These are phyloP conservation scores for Chaenocephalus aceratus DNA, from an alignment of 2,113 vertebrate species.

Conservation along the genomic window DNA sequence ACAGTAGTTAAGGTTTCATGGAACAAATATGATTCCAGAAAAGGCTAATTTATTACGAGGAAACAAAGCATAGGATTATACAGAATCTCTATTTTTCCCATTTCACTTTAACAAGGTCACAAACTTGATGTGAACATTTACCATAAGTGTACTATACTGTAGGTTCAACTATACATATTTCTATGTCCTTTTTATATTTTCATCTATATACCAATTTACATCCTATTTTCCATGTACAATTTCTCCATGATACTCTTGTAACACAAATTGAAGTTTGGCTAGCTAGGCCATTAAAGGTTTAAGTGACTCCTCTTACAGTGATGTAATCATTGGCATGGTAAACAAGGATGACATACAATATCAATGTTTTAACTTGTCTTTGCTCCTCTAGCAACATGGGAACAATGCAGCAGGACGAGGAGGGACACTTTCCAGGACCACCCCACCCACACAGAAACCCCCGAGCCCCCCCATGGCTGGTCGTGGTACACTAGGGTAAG, in stretches of 20 bases:
- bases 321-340: not conserved
- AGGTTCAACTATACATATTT: not conserved
- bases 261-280: no score
- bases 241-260: no score
- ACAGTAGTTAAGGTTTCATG: not conserved
- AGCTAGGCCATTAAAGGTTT: not conserved
- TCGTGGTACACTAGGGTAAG: conserved; percentile 94
- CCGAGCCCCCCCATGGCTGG: conserved; percentile 98
- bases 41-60: not conserved
- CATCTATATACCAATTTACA: not conserved
- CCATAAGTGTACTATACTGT: not conserved
- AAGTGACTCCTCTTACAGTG: conserved; percentile 2
- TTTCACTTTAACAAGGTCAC: not conserved
- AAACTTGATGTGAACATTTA: not conserved
- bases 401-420: conserved; percentile 92
- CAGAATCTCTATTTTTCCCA: not conserved
- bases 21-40: not conserved
- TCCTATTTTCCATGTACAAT: not conserved
- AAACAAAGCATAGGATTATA: not conserved
- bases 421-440: conserved; percentile 94
- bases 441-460: conserved; percentile 97
- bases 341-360: not conserved
- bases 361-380: conserved; percentile 8
- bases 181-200: not conserved
- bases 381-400: conserved; percentile 89